Base-by-base conservation (phyloP, 2,888 invertebrate species). In the Eudemis profundana region DNA sequence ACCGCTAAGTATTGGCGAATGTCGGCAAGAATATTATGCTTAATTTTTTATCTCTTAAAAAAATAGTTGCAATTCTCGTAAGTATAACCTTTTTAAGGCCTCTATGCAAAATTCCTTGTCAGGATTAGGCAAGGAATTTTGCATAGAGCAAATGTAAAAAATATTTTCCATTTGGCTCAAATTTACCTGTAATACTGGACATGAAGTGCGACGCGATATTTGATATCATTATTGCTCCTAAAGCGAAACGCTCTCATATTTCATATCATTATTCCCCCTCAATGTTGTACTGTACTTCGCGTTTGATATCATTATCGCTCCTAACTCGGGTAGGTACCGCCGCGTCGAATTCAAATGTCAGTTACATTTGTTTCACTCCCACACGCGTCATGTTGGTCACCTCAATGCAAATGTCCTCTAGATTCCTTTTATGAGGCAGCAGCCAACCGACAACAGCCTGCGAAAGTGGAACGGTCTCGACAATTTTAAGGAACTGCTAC, bases 341-440 rank as follows among this genome's bases (percentile, higher is more conserved):
- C 2, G 36, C 10, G 23, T 67, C 67, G 53, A 61, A 46, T 53
- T 44, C 38, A 61, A 68, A 49, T 68, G 50, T 15, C 70, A 57
- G 61, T 51, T 69, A 66, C 54, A 49, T 72, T 74, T 75, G 70
- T 78, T 75, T 78, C 68, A 80, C 85, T 77, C 85, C 85, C 76
- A 83, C 85, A 74, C 74, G 50, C 61, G 51, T 70, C 74, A 76
- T 74, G 74, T 77, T 78, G 80, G 82, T 82, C 83, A 84, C 83
- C 79, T 83, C 77, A 73, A 85, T 86, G 82, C 79, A 82, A 86
- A 85, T 83, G 76, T 81, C 72, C 75, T 77, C 70, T 62, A 68
- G 65, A 65, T 60, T 65, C 81, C 84, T 82, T 81, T 77, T 84
- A 78, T 73, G 77, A 72, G 67, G 69, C 74, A 67, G 70, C 68